Base-by-base conservation (phyloP, 2,113 vertebrate genomes). In the Phaethon lepturus region DNA sequence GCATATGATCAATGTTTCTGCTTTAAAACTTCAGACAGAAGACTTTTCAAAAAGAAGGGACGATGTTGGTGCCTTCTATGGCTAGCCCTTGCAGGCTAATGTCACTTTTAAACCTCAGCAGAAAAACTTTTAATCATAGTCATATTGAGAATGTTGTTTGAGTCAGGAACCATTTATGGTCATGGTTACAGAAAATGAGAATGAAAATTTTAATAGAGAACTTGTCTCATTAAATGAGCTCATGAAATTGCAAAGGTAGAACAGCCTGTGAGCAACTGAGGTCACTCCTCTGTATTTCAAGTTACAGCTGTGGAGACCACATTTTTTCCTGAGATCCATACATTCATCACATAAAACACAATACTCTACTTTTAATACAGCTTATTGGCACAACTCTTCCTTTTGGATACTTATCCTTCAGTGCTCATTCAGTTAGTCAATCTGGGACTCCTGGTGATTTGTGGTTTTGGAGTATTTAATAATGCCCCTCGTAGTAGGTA, bases 181-280 rank as follows among this genome's bases (percentile, higher is more conserved):
- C 22, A 15, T 67, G 55, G 45, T 49, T 59, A 50, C n/a, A 74
- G 73, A 80, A 76, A 81, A 71, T 29, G 6, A 71, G 31, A 85
- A 50, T 28, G 47, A 86, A 93, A 78, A 72, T 75, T 88, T 92
- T 79, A 47, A 29, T 55, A 45, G 42, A 81, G 64, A 90, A 10
- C 38, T 82, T 72, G 31, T 93, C 25, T 87, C 22, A 23, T 92
- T 83, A 73, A 83, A 62, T 66, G 18, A 88, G 19, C 58, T 42
- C 9, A 3, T 22, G 42, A 55, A 75, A 31, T 40, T 69, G 14
- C 40, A 76, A 53, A 28, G 25, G 28, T 42, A 38, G 38, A 78
- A 71, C 69, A 58, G 26, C 4, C 60, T 85, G 26, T 76, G 35
- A 83, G 20, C 44, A 79, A 19, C 18, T 82, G 56, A 90, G 78